Evolutionary conservation across 2,888 invertebrate genomes (phyloP).

Genomic region (Cepaea hortensis): DNA sequence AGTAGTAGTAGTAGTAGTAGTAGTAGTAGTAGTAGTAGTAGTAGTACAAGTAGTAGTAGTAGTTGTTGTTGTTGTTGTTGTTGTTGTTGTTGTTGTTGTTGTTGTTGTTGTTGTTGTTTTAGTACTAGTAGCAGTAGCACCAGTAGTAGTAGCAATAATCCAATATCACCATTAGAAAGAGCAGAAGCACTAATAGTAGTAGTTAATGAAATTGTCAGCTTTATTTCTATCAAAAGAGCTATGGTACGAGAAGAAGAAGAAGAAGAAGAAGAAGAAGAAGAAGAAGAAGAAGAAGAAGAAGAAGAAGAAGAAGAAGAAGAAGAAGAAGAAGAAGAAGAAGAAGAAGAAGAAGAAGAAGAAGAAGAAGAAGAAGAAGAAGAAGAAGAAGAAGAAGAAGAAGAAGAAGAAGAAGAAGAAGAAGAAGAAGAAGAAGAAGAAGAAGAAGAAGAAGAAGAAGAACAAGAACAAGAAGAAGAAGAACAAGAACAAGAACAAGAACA

Average conservation of each 20-base stretch:
- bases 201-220: too few relatives aligned
- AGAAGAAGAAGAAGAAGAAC: neutral
- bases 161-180: too few relatives aligned
- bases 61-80: neutral
- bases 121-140: too few relatives aligned
- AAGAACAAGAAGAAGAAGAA: neutral
- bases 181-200: too few relatives aligned
- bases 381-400: neutral
- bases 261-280: neutral
- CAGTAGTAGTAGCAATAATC: too few relatives aligned
- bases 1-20: constrained; percentile 10
- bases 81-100: too few relatives aligned
- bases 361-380: neutral
- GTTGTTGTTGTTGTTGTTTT: too few relatives aligned
- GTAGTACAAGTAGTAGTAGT: constrained; percentile 3
- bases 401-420: neutral
- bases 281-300: neutral
- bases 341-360: neutral
- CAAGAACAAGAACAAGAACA: neutral
- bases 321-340: neutral
- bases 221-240: too few relatives aligned
- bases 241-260: neutral
- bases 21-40: constrained; percentile 19
- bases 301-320: neutral
- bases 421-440: neutral